Evolutionary conservation across 2,797 vertebrate genomes (phyloP).

Genomic region (Malacoctenus gilli): DNA sequence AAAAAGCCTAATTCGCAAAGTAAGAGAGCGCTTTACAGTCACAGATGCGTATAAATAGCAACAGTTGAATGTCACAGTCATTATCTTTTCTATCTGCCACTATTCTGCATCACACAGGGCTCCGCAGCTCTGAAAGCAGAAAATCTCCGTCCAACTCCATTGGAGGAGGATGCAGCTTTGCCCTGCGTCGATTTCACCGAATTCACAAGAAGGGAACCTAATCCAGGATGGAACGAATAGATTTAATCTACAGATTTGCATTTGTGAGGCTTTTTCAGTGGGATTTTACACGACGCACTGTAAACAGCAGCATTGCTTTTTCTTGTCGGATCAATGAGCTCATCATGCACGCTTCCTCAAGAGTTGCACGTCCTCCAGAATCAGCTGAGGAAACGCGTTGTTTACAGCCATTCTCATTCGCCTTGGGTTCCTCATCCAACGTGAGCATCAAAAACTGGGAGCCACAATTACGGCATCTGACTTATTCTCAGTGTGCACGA

Average conservation of each 20-base stretch:
- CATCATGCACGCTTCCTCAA: neutral
- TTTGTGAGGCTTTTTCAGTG: neutral
- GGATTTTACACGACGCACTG: neutral
- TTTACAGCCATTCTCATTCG: neutral
- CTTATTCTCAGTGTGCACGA: neutral
- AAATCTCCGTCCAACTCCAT: neutral
- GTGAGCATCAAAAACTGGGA: neutral
- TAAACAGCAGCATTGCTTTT: neutral
- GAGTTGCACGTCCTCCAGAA: neutral
- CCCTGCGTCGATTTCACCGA: neutral
- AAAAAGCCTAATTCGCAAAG: conserved; percentile 28
- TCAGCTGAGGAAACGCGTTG: neutral
- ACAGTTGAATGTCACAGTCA: neutral
- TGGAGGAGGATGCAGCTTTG: neutral
- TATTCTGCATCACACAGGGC: neutral
- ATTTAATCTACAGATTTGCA: conserved; percentile 1
- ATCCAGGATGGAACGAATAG: neutral
- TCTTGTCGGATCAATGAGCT: neutral
- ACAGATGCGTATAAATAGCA: conserved; percentile 16
- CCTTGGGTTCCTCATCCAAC: neutral
- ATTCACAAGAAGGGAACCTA: neutral
- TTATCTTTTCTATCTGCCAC: conserved; percentile 9
- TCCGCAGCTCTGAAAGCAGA: neutral
- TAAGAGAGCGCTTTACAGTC: conserved; percentile 33
- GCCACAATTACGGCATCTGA: neutral